Evolutionary conservation across 2,797 vertebrate genomes (phyloP), one percentile per base, ranked within the genome.

Genomic region (Ispidina picta): DNA sequence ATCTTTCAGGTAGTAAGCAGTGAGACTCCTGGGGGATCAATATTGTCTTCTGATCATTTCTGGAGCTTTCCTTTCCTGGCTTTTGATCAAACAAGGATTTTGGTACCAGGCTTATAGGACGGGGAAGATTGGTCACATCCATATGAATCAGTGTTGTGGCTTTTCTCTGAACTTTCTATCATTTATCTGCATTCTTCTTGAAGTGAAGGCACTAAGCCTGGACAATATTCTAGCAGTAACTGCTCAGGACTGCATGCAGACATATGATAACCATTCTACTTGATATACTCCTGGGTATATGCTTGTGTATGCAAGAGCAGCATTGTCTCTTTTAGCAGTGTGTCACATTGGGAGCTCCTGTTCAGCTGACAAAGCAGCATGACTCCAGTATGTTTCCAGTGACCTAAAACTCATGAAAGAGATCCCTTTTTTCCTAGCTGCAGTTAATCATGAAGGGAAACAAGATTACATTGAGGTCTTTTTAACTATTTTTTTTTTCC

Each of bases 331-430:
- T 70, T 46, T 8, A 87, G 90, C 69, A 74, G 43, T 4, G 3
- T 76, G 76, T 90, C 86, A 63, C 84, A 33, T 18, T 39, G 55
- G 62, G 62, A 89, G 73, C 83, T 93, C 58, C 84, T 74, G 77
- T 91, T 83, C 86, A 73, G 93, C 88, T 88, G 78, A 88, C 83
- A 64, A 82, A 91, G 74, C 93, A 94, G 94, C 90, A 86, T 76
- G 92, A 94, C 86, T 94, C 90, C 90, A 83, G 0, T 62, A 48
- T 43, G n/a, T 87, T 94, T 90, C 72, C 84, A 91, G 82, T 0
- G 1, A 94, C 75, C 68, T 85, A 90, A 90, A 81, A 72, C 84
- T 87, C 55, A 65, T 90, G 93, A 94, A 92, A 96, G 86, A 74
- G 79, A 83, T 77, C 65, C 35, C 26, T 51, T 73, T 94, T 68